Evolutionary conservation across 2,797 vertebrate species (phyloP).

Genomic region (Melopsittacus undulatus): DNA sequence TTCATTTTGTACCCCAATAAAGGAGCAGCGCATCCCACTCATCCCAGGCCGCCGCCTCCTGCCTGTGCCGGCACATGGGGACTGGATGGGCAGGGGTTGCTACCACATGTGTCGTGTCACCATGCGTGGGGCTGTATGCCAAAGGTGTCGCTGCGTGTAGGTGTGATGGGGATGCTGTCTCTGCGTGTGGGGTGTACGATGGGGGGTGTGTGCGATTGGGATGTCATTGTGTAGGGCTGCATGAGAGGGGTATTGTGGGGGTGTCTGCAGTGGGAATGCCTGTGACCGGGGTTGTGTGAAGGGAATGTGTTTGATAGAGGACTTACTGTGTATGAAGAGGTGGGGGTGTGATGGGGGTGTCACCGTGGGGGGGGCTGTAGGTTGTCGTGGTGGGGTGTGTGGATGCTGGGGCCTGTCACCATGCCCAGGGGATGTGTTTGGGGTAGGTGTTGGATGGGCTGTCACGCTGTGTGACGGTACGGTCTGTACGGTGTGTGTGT

Average conservation of each 20-base stretch:
- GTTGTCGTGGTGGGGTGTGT: no score
- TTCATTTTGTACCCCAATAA: slow-evolving; percentile 44
- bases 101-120: not conserved
- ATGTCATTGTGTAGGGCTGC: not conserved
- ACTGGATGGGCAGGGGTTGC: not conserved
- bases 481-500: no score
- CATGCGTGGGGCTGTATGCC: not conserved
- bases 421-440: no score
- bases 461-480: not conserved
- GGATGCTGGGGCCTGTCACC: not conserved
- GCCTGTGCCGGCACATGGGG: not conserved
- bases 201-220: not conserved
- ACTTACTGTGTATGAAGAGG: not conserved
- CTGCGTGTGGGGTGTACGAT: no score
- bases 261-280: no score
- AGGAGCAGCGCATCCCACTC: not conserved
- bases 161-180: not conserved
- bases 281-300: not conserved
- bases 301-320: not conserved
- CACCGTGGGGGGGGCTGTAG: not conserved
- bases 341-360: no score
- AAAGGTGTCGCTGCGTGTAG: not conserved
- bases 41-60: not conserved
- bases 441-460: not conserved
- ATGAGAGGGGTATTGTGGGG: not conserved